Base-by-base conservation (phyloP, 2,797 vertebrate genomes). In the Phoxinus dragarum region DNA sequence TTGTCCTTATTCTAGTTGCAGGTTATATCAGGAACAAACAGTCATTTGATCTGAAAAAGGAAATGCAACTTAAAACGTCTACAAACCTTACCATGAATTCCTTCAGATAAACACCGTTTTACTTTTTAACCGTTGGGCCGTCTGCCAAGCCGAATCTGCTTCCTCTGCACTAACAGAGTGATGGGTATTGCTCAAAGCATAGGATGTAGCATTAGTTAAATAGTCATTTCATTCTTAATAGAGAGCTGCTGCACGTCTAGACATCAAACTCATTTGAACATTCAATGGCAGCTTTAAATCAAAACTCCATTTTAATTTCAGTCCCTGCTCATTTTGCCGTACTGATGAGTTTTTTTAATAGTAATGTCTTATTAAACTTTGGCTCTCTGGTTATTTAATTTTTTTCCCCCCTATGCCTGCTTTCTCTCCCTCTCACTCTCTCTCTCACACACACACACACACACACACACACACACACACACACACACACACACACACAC, bases 91-190 rank as follows among this genome's bases (percentile, higher is more conserved):
- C 31, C 14, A 42, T 12, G 44, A 77, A 68, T 67, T 64, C 36
- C n/a, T 56, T 42, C 10, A 14, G 34, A 69, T 56, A 71, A 77
- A 77, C 61, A 76, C 23, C 0, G 3, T 83, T 83, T 66, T 75
- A 27, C 44, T 67, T 67, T 74, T 76, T 83, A 76, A 76, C 23
- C 23, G 61, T 54, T 84, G 59, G 47, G 82, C 59, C 4, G 4
- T 56, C 23, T 34, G 64, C 74, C 61, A 84, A 69, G 27, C 83
- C 34, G 23, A 77, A 42, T 31, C 52, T 71, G 66, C 52, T 72
- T 84, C 52, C 75, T 72, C 52, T 67, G 3, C 10, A 42, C 17
- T 21, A 59, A 42, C 83, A 72, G 74, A 59, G 49, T 49, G 31
- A 56, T 19, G 82, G 49, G 0, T n/a, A n/a, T 59, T 59, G 14